phyloP scores from a whole-genome alignment of 2,113 vertebrate genomes.

The Equus quagga region DNA sequence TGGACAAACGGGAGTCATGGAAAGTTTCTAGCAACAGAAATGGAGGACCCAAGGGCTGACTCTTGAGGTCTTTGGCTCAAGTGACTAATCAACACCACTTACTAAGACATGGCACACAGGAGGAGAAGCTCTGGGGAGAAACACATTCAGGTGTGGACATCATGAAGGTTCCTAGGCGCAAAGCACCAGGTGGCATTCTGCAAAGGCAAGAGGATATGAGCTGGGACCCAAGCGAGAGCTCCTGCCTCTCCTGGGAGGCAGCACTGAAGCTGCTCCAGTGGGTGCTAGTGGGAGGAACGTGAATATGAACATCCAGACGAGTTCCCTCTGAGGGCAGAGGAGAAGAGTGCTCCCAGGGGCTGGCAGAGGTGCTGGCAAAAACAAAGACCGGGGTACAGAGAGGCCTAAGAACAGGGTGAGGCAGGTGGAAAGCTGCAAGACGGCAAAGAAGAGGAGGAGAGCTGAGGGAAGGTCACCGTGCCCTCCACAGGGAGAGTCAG shows the following conservation, averaged over 20 bases:
- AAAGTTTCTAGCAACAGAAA: neutral
- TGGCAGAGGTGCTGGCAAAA: neutral
- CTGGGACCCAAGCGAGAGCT: neutral
- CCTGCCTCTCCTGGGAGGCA: neutral
- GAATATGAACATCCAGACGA: neutral
- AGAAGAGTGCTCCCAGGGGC: neutral
- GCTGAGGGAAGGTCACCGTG: neutral
- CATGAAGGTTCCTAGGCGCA: fast-evolving
- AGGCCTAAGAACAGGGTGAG: neutral
- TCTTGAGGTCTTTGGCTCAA: neutral
- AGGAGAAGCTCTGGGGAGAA: neutral
- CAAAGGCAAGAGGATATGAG: neutral
- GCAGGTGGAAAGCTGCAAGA: neutral
- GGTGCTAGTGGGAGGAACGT: neutral
- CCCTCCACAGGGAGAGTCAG: neutral
- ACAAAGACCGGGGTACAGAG: neutral
- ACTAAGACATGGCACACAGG: neutral
- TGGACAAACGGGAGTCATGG: neutral
- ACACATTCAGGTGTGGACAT: neutral
- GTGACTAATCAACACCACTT: neutral
- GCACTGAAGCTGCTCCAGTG: neutral
- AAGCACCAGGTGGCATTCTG: neutral
- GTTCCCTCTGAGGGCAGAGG: neutral
- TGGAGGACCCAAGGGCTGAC: neutral
- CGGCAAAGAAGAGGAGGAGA: neutral